Evolutionary conservation across 2,797 vertebrate species (phyloP), one percentile per base, ranked within the genome.

Genomic region (Tympanoctomys barrerae): DNA sequence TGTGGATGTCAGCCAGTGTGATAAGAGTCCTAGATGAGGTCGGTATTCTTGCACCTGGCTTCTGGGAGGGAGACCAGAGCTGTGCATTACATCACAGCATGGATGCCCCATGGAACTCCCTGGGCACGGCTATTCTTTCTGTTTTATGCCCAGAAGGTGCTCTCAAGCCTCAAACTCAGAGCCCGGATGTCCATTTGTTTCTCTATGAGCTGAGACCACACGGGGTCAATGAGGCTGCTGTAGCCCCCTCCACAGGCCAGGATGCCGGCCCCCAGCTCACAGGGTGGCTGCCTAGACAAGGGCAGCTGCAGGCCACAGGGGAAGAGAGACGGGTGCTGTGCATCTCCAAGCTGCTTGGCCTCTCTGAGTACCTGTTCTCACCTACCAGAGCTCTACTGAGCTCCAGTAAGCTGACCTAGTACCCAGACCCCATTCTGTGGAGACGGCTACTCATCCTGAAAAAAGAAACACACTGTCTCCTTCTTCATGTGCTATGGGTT

Each of bases 11-110:
- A 13, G 62, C 46, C 77, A 39, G 73, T 7, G 54, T 19, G 62
- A 0, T 19, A 5, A 54, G 18, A 4, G 26, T 19, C 2, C 16
- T 4, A 0, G 4, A 33, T 5, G 46, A 66, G 46, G 31, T 68
- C 21, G 10, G 26, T 0, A 24, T 31, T 39, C 33, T 64, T 21
- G 28, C 59, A 33, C 22, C 46, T 0, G 8, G 64, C 78, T 93
- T 18, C 18, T 19, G 36, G 61, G 31, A 18, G 42, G 0, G 1
- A 49, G 52, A 46, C 3, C 21, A 16, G n/a, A 26, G 10, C 31
- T 42, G 7, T 19, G 57, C 36, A 0, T 10, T 31, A 9, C 2
- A 33, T 24, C 14, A 3, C 54, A 28, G 26, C 22, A 4, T 24
- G 2, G 13, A 9, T 19, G 28, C 2, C 22, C 2, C 70, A 4